A percentile compares a stretch with the other conserved stretches of the same genome.
Evolutionary conservation across 2,113 vertebrate genomes (phyloP).

Genomic region (Dicrurus megarhynchus): DNA sequence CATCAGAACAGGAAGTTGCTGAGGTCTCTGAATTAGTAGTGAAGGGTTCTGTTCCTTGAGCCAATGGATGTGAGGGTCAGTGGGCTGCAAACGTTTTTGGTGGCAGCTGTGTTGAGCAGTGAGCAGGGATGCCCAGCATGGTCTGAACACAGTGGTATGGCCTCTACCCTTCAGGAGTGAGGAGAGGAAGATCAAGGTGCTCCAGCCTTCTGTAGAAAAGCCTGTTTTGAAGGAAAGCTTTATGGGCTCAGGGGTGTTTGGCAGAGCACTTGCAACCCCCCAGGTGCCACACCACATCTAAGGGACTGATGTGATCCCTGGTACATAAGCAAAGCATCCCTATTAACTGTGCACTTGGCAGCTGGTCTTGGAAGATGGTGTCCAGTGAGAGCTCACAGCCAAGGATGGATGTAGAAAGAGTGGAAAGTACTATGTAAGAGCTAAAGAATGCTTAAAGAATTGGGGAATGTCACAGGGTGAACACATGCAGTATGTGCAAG

Average conservation of each 20-base stretch:
- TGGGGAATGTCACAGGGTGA: not conserved
- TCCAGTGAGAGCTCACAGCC: not conserved
- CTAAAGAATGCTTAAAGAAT: not conserved
- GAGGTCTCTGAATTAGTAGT: not conserved
- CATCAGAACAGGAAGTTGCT: not conserved
- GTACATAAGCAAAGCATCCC: not conserved
- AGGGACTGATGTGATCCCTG: not conserved
- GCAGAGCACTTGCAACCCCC: not conserved
- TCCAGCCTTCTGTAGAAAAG: not conserved
- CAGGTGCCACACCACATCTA: not conserved
- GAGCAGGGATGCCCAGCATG: not conserved
- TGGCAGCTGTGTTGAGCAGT: not conserved
- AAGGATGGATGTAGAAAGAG: not conserved
- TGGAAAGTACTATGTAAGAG: not conserved
- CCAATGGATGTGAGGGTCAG: not conserved
- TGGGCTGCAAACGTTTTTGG: accelerated
- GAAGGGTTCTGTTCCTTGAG: not conserved
- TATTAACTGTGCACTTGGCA: not conserved
- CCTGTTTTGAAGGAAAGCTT: not conserved
- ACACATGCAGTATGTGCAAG: not conserved
- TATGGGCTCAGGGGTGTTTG: accelerated
- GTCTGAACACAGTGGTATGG: accelerated
- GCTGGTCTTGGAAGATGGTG: not conserved
- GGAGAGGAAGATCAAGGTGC: not conserved
- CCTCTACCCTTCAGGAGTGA: not conserved